phyloP scores from a whole-genome alignment of 2,888 invertebrate species.

The Cataglyphis cursor region DNA sequence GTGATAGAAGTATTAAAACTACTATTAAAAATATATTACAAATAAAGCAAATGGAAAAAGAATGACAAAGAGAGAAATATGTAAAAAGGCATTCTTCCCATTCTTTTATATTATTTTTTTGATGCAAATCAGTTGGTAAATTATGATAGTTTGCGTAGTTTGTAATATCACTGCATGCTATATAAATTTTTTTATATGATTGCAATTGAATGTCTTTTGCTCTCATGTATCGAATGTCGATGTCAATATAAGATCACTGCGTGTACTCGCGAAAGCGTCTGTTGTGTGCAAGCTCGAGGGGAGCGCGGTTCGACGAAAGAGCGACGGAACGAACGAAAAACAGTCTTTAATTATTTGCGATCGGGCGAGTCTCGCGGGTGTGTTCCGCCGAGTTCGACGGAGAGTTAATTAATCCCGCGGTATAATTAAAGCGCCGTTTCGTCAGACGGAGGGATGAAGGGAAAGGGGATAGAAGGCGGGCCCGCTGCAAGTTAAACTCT shows the following conservation, averaged over 20 bases:
- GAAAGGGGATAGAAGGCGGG: slow-evolving; percentile 20
- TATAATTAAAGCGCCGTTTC: slow-evolving; percentile 82
- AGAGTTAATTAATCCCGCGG: slow-evolving; percentile 82
- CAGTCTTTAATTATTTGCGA: slow-evolving; percentile 57
- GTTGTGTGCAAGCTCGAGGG: slow-evolving; percentile 23
- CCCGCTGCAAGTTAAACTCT: slow-evolving; percentile 78
- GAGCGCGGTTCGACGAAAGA: slow-evolving; percentile 26
- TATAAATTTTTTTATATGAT: neutral
- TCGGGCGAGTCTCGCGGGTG: slow-evolving; percentile 40
- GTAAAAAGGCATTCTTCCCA: neutral
- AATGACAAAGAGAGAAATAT: neutral
- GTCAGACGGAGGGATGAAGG: slow-evolving; percentile 45
- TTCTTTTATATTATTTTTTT: neutral
- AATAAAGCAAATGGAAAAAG: neutral
- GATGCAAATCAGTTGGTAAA: slow-evolving; percentile 2
- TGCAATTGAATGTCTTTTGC: neutral
- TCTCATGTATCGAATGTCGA: slow-evolving; percentile 3
- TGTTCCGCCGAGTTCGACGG: slow-evolving; percentile 79
- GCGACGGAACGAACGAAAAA: slow-evolving; percentile 42
- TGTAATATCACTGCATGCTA: neutral
- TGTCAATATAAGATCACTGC: slow-evolving; percentile 11
- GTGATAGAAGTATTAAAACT: neutral
- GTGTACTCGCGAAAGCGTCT: slow-evolving; percentile 11
- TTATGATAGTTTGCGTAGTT: neutral
- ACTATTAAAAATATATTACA: neutral